Conservation (phyloP, 2,888 invertebrate genomes). For the Rotaria macrura region DNA sequence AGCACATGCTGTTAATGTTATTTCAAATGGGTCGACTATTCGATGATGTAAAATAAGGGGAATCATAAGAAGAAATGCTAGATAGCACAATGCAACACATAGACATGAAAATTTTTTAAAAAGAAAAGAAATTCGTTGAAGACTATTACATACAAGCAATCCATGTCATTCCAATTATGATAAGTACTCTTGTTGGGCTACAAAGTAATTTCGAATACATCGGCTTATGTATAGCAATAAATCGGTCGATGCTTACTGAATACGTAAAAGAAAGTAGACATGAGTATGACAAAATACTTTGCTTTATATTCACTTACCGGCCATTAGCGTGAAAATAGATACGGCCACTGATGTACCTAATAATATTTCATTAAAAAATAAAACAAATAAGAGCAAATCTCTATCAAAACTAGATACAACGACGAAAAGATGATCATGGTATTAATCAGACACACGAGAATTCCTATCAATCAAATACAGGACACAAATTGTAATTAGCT, state of each 20-base stretch:
- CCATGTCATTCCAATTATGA: slow-evolving; percentile 22
- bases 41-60: slow-evolving; percentile 2
- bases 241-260: slow-evolving; percentile 28
- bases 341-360: not conserved
- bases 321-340: not conserved
- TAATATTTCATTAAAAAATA: not conserved
- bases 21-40: slow-evolving; percentile 5
- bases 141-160: not conserved
- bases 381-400: too few relatives aligned
- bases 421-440: not conserved
- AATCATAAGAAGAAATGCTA: not conserved
- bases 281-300: too few relatives aligned
- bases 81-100: not conserved
- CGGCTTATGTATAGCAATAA: slow-evolving; percentile 30
- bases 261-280: too few relatives aligned
- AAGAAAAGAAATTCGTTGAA: not conserved
- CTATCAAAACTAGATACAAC: too few relatives aligned
- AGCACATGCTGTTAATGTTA: not conserved
- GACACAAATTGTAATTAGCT: not conserved
- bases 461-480: not conserved
- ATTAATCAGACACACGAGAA: not conserved
- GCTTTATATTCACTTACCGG: not conserved
- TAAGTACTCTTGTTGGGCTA: not conserved
- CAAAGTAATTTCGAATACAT: slow-evolving; percentile 30
- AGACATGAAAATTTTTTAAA: not conserved